Percentiles rank a stretch among this genome's conserved stretches.
Evolutionary conservation across 2,797 vertebrate genomes (phyloP).

Genomic region (Caiman crocodilus): DNA sequence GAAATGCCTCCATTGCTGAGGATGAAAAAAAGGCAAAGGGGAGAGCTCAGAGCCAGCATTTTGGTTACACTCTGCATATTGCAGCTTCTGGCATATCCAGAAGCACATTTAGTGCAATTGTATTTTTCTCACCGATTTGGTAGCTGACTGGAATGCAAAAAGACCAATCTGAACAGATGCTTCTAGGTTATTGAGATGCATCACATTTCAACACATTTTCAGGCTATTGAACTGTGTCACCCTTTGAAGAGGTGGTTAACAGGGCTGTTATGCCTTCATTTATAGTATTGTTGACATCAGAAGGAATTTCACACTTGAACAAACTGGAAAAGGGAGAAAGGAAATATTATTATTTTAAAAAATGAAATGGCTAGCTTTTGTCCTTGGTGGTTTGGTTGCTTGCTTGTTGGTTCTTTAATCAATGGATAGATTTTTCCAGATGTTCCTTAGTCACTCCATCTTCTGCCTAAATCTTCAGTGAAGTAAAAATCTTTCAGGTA

Average conservation of each 20-base stretch:
- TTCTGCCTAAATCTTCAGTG: background rate
- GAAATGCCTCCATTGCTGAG: conserved; percentile 26
- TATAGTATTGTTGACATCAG: background rate
- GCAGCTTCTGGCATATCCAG: background rate
- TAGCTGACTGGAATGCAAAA: background rate
- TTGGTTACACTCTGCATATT: background rate
- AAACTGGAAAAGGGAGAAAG: background rate
- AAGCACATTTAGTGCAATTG: background rate
- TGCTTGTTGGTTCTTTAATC: background rate
- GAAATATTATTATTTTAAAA: background rate
- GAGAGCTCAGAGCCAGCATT: background rate
- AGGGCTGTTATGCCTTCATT: background rate
- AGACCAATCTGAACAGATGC: background rate
- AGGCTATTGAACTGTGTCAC: background rate
- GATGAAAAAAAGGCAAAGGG: background rate
- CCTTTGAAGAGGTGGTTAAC: background rate
- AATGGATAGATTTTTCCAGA: background rate
- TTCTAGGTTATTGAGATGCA: background rate
- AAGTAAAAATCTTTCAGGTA: background rate
- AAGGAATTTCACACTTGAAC: background rate
- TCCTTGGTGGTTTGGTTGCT: background rate
- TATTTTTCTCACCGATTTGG: rapidly evolving
- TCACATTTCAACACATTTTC: background rate
- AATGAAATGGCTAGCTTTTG: background rate
- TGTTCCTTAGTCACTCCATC: background rate